Conservation (phyloP, 2,888 invertebrate species). For the Busseola fusca region DNA sequence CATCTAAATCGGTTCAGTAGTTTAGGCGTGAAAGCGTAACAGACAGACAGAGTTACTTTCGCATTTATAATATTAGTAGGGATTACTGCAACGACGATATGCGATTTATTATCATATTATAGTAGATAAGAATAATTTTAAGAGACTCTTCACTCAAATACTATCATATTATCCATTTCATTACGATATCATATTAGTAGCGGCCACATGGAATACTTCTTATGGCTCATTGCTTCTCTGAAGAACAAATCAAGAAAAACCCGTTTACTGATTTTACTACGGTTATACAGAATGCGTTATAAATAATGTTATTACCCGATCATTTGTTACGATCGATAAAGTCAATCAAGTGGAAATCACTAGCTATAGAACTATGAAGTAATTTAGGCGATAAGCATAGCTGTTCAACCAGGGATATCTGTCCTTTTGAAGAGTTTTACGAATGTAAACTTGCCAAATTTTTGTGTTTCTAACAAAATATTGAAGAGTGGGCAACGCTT, state of each 20-base stretch:
- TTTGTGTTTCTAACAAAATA: background rate
- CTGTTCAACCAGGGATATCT: background rate
- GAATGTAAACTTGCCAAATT: background rate
- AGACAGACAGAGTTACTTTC: too few relatives aligned
- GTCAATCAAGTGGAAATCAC: constrained; percentile 26
- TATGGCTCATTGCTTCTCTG: constrained; percentile 5
- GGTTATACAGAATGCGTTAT: constrained; percentile 19
- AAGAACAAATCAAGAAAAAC: constrained; percentile 16
- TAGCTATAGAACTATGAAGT: background rate
- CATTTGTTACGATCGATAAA: constrained; percentile 23
- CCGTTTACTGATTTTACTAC: constrained; percentile 11
- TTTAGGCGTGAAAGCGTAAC: too few relatives aligned
- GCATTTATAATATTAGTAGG: too few relatives aligned
- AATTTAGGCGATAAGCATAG: background rate
- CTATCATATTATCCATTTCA: background rate
- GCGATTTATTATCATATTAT: background rate
- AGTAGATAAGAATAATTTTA: background rate
- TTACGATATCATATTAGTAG: background rate
- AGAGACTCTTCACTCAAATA: background rate
- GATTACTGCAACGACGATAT: background rate
- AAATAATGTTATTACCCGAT: constrained; percentile 8
- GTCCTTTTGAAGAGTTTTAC: background rate
- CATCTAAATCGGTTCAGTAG: too few relatives aligned
- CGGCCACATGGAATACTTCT: constrained; percentile 7
- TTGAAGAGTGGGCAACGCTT: background rate